phyloP scores from a whole-genome alignment of 2,113 vertebrate species.

The Microtus montanus region DNA sequence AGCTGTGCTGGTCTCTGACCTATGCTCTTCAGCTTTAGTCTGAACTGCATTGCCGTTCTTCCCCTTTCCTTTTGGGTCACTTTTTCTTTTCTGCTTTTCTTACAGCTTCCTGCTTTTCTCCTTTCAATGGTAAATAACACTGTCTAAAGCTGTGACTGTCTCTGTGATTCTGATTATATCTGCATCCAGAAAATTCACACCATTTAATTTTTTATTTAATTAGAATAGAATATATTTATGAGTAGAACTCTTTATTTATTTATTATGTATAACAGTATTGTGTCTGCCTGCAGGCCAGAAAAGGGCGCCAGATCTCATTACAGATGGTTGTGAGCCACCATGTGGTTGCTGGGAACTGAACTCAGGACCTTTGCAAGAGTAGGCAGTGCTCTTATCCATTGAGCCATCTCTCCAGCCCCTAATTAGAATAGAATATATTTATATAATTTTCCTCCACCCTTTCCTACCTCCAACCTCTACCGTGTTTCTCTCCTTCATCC shows the following conservation, averaged over 20 bases:
- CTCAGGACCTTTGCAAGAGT: too few relatives aligned
- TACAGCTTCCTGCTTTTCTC: neutral
- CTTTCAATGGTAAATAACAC: neutral
- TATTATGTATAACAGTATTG: too few relatives aligned
- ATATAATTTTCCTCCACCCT: neutral
- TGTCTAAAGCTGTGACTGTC: neutral
- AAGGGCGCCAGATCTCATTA: too few relatives aligned
- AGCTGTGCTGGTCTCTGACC: neutral
- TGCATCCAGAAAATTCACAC: neutral
- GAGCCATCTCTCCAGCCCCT: too few relatives aligned
- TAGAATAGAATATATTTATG: neutral
- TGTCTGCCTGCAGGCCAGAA: too few relatives aligned
- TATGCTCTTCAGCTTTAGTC: slow-evolving; percentile 37
- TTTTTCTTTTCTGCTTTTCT: neutral
- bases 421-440: neutral
- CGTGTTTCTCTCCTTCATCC: too few relatives aligned
- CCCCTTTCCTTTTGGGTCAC: neutral
- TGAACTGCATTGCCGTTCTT: neutral
- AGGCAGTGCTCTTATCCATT: too few relatives aligned
- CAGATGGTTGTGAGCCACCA: too few relatives aligned
- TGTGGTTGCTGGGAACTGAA: too few relatives aligned
- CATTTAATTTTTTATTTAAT: neutral
- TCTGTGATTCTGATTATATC: too few relatives aligned
- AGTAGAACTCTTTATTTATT: too few relatives aligned
- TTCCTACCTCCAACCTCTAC: neutral